Conservation (phyloP, 2,797 vertebrate species). For the Spheniscus humboldti region DNA sequence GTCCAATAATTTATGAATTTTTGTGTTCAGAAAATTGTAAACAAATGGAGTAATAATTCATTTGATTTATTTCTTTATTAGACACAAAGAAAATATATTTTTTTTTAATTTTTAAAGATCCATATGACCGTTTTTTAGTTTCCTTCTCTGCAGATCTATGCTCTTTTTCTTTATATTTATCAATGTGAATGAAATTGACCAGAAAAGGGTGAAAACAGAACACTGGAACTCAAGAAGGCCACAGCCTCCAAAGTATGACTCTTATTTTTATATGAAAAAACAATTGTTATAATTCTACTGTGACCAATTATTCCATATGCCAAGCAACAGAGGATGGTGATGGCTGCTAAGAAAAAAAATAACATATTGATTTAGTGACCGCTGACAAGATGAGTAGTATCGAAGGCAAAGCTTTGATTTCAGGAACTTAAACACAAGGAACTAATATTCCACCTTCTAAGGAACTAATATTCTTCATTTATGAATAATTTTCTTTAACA, state of each 20-base stretch:
- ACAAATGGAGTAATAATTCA: neutral
- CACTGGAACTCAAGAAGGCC: neutral
- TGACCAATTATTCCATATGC: neutral
- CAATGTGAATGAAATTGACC: neutral
- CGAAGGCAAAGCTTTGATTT: neutral
- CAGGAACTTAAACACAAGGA: neutral
- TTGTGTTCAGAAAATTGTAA: neutral
- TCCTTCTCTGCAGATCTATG: neutral
- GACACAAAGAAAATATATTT: neutral
- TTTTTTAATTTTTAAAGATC: neutral
- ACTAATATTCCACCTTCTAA: neutral
- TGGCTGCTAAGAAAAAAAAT: neutral
- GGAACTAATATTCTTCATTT: neutral
- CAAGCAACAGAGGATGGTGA: neutral
- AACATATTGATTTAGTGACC: neutral
- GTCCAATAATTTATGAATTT: neutral
- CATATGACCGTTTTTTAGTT: neutral
- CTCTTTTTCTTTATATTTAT: neutral
- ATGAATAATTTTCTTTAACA: neutral
- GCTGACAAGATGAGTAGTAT: neutral
- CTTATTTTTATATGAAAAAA: neutral
- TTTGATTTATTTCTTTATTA: neutral
- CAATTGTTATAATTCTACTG: neutral
- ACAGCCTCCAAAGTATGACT: neutral
- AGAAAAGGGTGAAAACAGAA: neutral